Evolutionary conservation across 1,140 invertebrate genomes (phyloP), one percentile per base, ranked within the genome.

Genomic region (Drosophila baimaii): DNA sequence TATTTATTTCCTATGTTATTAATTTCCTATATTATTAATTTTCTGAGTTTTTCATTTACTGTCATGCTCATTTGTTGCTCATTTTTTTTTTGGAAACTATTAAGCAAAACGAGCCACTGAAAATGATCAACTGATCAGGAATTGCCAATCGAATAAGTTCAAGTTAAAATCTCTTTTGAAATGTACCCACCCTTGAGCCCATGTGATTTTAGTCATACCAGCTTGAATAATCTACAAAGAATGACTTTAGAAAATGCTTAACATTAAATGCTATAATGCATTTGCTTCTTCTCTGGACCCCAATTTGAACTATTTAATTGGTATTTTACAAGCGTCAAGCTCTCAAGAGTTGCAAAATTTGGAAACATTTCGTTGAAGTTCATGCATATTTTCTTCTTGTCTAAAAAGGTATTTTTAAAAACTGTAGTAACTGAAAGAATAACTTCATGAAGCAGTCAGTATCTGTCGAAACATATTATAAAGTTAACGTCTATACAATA

Each of bases 401-500:
- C 25, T 25, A 19, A 31, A 3, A 21, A 33, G 6, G 10, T 51
- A 49, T 25, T 3, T 43, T 25, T 27, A 9, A 56, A 25, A 56
- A 8, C 10, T 17, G 21, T 17, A 35, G 5, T 31, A 23, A n/a
- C 10, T 8, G 17, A 35, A n/a, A 54, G 15, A 54, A 9, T 2
- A n/a, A 25, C 27, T 17, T 29, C 7, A n/a, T n/a, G 1, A 47
- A 59, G n/a, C 27, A 17, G 3, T 8, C 15, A 6, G 23, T 0
- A 27, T 52, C 49, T 52, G 49, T 52, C 17, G 7, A 31, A 33
- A 52, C 49, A 33, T 33, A 52, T 52, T 52, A 52, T 33, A 33
- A 7, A 52, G 49, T 61, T 55, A 61, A 56, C 51, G 58, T 61
- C 7, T 63, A 29, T 13, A 2, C n/a, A n/a, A n/a, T 29, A 21